Evolutionary conservation across 2,888 invertebrate genomes (phyloP), one percentile per base, ranked within the genome.

Genomic region (Lymantria monacha): DNA sequence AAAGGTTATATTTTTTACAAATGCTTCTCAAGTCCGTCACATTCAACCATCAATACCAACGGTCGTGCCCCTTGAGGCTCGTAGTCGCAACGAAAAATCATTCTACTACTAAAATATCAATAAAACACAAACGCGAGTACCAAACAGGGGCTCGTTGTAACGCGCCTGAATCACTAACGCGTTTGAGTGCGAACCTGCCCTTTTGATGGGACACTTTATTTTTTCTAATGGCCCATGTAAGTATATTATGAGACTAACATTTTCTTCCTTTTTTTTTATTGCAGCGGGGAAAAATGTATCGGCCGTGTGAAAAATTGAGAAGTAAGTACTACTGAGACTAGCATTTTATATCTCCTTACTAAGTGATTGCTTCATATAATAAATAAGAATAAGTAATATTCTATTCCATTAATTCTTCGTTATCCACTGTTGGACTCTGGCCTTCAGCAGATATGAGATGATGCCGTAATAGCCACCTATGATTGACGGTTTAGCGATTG

Each of bases 101-200:
- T 91, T 88, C 88, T 83, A 61, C 69, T 75, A 81, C 81, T 85
- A 85, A 90, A 91, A 90, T 90, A 89, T 91, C 91, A 90, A 91
- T 91, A 90, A 91, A 90, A 88, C 83, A 89, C 83, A 82, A 85
- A 78, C 77, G 75, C 67, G 55, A 63, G 55, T 66, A 57, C 65
- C 66, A 62, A 70, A 63, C 70, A 53, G 83, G 85, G 87, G 83
- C 78, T 79, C 82, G 72, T 85, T 78, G 62, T 70, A 70, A 71
- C 81, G 78, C 76, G 66, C 55, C 72, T 57, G 83, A 81, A 81
- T 83, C 84, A 83, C 85, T 82, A 87, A 87, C 82, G 79, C 73
- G 67, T 70, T 61, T 73, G 72, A 83, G 77, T 79, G 67, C 77
- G 70, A 71, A 69, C 76, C 81, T 81, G 87, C 76, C 83, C 82